These are phyloP conservation scores for Diaperis boleti DNA, from an alignment of 2,888 invertebrate species.

Conservation along the genomic window DNA sequence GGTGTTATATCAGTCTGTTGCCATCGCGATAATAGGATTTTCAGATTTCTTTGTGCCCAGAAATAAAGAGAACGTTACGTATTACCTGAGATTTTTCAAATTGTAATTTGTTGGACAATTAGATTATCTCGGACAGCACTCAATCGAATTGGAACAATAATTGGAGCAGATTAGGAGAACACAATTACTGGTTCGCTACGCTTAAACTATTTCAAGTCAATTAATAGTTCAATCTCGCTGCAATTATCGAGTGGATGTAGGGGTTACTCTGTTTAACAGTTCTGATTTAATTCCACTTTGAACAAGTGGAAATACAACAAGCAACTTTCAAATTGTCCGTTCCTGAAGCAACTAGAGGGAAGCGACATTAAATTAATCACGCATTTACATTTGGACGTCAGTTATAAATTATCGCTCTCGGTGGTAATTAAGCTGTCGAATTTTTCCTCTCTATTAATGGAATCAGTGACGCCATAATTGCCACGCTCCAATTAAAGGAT, in stretches of 20 bases:
- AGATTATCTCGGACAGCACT: background rate
- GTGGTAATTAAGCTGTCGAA: background rate
- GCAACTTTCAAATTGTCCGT: slow-evolving; percentile 35
- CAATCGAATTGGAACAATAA: slow-evolving; percentile 54
- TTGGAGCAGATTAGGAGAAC: slow-evolving; percentile 50
- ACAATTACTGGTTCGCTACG: slow-evolving; percentile 45
- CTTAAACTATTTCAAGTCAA: slow-evolving; percentile 52
- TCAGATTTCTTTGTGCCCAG: slow-evolving; percentile 2
- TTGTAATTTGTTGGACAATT: background rate
- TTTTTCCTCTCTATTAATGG: slow-evolving; percentile 12
- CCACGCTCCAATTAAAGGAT: slow-evolving; percentile 6
- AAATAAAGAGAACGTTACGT: too few species aligned
- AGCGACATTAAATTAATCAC: slow-evolving; percentile 14
- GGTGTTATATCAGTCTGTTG: slow-evolving; percentile 9
- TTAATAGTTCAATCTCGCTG: slow-evolving; percentile 55
- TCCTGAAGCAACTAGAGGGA: background rate
- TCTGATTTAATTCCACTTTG: slow-evolving; percentile 43
- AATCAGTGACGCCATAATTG: background rate
- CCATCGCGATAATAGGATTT: slow-evolving; percentile 3
- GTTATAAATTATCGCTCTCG: slow-evolving; percentile 7
- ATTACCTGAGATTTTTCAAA: too few species aligned
- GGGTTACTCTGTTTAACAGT: slow-evolving; percentile 49
- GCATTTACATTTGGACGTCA: background rate
- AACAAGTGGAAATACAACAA: slow-evolving; percentile 38
- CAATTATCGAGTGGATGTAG: slow-evolving; percentile 50